Evolutionary conservation across 2,113 vertebrate genomes (phyloP), one percentile per base, ranked within the genome.

Genomic region (Naja naja): DNA sequence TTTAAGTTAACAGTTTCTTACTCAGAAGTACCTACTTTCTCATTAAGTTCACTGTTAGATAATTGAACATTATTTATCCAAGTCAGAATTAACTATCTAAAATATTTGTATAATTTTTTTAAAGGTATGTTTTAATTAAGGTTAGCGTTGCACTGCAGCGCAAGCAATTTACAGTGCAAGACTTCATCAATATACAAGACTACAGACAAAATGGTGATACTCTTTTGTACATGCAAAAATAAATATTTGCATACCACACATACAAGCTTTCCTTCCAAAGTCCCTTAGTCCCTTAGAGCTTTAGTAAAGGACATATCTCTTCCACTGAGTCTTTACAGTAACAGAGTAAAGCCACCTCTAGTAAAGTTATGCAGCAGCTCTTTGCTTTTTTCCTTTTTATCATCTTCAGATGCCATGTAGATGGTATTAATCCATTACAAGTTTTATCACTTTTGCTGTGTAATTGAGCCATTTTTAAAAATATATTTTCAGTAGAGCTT

Each of bases 1-100:
- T 85, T 94, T 49, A 85, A 88, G 93, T 47, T 94, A 96, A 94
- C 20, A 93, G 89, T 64, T 92, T 92, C 91, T 53, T 92, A 85
- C 25, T 5, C 25, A 81, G 87, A 89, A 30, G 34, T 27, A 89
- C 53, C 39, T 30, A 89, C 64, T 87, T 89, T 92, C 60, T 92
- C 54, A 92, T 89, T 34, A 89, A 92, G 87, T 92, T 92, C 91
- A 92, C 25, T 47, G 60, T 74, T 74, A 89, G 91, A 92, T 39
- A 81, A 89, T 85, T 64, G 64, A 56, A 92, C 69, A 85, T 74
- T 92, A 87, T 92, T 92, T 89, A 92, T 55, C 60, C 69, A 92
- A 89, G 64, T 27, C 43, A 85, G 91, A 55, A 81, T 89, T 92
- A 81, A n/a, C 52, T 89, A 89, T 69, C 52, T 89, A 92, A 92